These are phyloP conservation scores for Crotalus horridus DNA, from an alignment of 2,113 vertebrate genomes.

Conservation along the genomic window DNA sequence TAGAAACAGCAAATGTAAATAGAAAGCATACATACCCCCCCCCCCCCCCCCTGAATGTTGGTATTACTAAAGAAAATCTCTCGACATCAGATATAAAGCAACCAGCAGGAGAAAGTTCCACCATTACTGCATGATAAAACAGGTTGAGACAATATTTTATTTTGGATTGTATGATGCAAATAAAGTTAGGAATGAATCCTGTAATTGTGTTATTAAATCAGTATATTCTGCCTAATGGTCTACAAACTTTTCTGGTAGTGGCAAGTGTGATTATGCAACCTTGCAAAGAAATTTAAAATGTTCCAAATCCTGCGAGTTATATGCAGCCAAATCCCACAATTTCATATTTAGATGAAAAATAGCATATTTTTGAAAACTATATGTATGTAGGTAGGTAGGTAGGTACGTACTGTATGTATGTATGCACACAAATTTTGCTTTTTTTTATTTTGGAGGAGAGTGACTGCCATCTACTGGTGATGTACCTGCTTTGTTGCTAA, in stretches of 20 bases:
- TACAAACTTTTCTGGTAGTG: neutral
- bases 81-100: neutral
- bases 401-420: too few relatives aligned
- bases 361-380: neutral
- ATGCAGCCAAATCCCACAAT: neutral
- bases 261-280: neutral
- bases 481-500: neutral
- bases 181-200: neutral
- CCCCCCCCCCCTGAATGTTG: neutral
- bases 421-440: neutral
- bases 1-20: slow-evolving; percentile 11
- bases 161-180: neutral
- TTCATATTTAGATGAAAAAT: neutral
- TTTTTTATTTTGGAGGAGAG: neutral
- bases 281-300: neutral
- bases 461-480: neutral
- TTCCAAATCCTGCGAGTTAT: neutral
- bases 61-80: neutral
- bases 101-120: neutral
- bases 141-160: neutral
- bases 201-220: neutral
- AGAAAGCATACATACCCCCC: neutral
- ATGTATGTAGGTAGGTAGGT: too few relatives aligned
- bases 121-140: neutral
- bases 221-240: neutral